Percentiles rank a stretch among this genome's conserved stretches.
These are phyloP conservation scores for Polymixis lichenea DNA, from an alignment of 2,888 invertebrate species.

Conservation along the genomic window DNA sequence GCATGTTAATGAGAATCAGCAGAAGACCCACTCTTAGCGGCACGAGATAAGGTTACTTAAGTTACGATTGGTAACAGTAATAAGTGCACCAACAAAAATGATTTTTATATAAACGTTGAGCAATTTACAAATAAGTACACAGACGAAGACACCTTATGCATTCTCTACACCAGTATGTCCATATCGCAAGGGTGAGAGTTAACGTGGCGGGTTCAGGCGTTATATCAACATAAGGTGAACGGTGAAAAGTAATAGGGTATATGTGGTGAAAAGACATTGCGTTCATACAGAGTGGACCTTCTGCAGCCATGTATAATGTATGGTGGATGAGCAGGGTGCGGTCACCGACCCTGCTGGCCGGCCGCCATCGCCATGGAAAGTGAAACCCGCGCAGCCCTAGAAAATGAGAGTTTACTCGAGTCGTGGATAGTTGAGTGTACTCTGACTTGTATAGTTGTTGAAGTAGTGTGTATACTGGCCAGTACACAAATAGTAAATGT, in stretches of 20 bases:
- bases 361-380: constrained; percentile 60
- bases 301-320: background rate
- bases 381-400: constrained; percentile 64
- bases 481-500: background rate
- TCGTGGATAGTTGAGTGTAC: constrained; percentile 13
- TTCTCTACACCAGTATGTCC: background rate
- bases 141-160: background rate
- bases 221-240: background rate
- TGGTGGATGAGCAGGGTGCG: constrained; percentile 54
- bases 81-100: background rate
- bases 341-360: constrained; percentile 55
- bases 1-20: background rate
- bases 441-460: background rate
- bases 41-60: background rate
- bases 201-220: background rate
- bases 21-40: constrained; percentile 27
- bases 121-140: too few species aligned
- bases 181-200: background rate
- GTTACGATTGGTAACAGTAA: background rate
- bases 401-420: constrained; percentile 63
- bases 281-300: constrained; percentile 24
- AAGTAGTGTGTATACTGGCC: background rate
- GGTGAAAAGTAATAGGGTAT: background rate
- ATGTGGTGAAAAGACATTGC: background rate
- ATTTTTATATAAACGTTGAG: background rate